A percentile compares a stretch with the other conserved stretches of the same genome.
Conservation (phyloP, 1,140 invertebrate genomes). For the Teleogryllus occipitalis region DNA sequence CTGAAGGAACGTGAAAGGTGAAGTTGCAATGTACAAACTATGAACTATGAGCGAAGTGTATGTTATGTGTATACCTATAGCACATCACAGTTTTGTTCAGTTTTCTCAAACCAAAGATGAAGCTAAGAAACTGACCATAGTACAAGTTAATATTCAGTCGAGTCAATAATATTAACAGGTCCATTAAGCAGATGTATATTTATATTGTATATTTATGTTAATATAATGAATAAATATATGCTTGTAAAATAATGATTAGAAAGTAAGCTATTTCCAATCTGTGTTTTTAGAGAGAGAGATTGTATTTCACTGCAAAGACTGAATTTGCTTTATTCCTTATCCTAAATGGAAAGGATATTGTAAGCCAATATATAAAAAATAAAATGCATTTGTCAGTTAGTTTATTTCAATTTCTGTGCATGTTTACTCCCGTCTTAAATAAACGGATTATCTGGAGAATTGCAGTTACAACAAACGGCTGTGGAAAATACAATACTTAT, state of each 20-base stretch:
- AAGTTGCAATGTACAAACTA: background rate
- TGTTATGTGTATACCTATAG: background rate
- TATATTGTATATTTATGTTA: conserved; percentile 6
- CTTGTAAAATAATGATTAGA: background rate
- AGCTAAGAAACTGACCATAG: background rate
- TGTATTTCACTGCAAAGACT: conserved; percentile 2
- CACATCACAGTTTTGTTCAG: background rate
- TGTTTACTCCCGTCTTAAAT: no score
- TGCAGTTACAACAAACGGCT: no score
- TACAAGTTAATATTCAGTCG: background rate
- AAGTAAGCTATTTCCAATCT: background rate
- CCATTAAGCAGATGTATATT: conserved; percentile 5
- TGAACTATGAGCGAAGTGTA: background rate
- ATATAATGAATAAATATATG: background rate
- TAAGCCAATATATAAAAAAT: background rate
- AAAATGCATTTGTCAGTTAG: background rate
- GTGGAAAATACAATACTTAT: no score
- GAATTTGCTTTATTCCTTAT: conserved; percentile 5
- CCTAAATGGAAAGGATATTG: background rate
- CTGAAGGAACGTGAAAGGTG: background rate
- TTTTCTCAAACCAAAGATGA: background rate
- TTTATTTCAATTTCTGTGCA: no score
- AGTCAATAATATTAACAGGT: background rate
- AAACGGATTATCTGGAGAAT: no score
- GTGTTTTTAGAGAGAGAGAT: background rate